These are phyloP conservation scores for Sthenelais limicola DNA, from an alignment of 2,888 invertebrate genomes.

Conservation along the genomic window DNA sequence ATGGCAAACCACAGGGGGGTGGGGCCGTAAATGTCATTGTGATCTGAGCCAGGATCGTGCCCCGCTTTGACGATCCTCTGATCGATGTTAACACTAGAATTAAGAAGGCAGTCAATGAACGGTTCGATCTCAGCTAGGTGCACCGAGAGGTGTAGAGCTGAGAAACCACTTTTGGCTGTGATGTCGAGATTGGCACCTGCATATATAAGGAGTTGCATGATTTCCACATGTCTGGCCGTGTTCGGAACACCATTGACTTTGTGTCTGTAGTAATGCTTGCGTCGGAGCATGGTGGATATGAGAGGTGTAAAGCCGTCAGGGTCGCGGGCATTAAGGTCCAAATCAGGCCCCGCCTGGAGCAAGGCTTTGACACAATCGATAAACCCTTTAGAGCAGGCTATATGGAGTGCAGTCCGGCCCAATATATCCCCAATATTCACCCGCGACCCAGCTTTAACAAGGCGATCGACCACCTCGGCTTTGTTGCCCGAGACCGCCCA, in stretches of 20 bases:
- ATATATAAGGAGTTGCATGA: conserved; percentile 11
- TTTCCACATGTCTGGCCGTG: conserved; percentile 28
- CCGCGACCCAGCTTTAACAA: conserved; percentile 28
- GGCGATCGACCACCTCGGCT: conserved; percentile 19
- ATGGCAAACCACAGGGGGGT: conserved; percentile 30
- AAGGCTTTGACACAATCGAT: conserved; percentile 20
- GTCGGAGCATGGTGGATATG: conserved; percentile 24
- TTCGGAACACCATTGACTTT: conserved; percentile 24
- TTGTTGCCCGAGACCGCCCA: conserved; percentile 20
- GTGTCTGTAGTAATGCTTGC: conserved; percentile 12
- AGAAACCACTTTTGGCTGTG: conserved; percentile 29
- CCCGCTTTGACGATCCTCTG: background rate
- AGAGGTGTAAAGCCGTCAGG: conserved; percentile 27
- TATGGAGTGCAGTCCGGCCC: conserved; percentile 27
- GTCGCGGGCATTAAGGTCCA: conserved; percentile 22
- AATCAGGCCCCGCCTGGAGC: background rate
- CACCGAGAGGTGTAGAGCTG: conserved; percentile 21
- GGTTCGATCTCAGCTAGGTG: conserved; percentile 27
- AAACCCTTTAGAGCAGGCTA: conserved; percentile 29
- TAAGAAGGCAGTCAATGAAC: conserved; percentile 25
- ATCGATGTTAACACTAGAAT: conserved; percentile 21
- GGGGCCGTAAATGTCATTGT: conserved; percentile 14
- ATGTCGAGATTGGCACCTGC: conserved; percentile 18
- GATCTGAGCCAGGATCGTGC: background rate
- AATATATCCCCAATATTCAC: conserved; percentile 15